Conservation (phyloP, 2,113 vertebrate species). For the Ranitomeya variabilis region DNA sequence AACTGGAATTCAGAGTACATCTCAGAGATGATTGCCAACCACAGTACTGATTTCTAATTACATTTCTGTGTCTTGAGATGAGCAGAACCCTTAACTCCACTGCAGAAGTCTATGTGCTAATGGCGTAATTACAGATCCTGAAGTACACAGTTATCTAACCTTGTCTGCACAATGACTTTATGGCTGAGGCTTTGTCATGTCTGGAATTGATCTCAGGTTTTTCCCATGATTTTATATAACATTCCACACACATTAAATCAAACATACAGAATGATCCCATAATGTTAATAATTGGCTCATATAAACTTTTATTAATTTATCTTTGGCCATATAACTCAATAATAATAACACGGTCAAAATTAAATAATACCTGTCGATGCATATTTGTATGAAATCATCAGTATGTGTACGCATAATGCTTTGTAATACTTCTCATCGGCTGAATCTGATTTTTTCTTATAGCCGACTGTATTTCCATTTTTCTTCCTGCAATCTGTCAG, state of each 20-base stretch:
- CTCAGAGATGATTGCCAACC: not conserved
- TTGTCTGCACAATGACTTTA: not conserved
- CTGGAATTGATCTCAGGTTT: not conserved
- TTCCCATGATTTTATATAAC: not conserved
- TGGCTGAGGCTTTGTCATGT: not conserved
- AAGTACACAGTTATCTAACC: not conserved
- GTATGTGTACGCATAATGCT: not conserved
- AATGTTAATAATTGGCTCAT: not conserved
- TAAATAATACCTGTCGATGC: not conserved
- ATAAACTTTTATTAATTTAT: not conserved
- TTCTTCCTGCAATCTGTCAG: too few relatives aligned
- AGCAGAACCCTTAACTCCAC: not conserved
- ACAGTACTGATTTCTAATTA: not conserved
- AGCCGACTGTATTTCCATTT: too few relatives aligned
- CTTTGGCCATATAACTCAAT: not conserved
- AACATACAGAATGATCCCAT: not conserved
- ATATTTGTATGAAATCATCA: not conserved
- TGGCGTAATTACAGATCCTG: not conserved
- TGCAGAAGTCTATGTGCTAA: conserved; percentile 21
- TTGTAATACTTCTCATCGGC: not conserved
- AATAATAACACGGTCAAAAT: not conserved
- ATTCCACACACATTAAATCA: not conserved
- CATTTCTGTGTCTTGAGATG: not conserved
- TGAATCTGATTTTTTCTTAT: too few relatives aligned
- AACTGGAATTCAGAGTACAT: not conserved